Percentiles rank a stretch among this genome's conserved stretches.
phyloP scores from a whole-genome alignment of 1,140 invertebrate species.

The Drosophila punjabiensis region DNA sequence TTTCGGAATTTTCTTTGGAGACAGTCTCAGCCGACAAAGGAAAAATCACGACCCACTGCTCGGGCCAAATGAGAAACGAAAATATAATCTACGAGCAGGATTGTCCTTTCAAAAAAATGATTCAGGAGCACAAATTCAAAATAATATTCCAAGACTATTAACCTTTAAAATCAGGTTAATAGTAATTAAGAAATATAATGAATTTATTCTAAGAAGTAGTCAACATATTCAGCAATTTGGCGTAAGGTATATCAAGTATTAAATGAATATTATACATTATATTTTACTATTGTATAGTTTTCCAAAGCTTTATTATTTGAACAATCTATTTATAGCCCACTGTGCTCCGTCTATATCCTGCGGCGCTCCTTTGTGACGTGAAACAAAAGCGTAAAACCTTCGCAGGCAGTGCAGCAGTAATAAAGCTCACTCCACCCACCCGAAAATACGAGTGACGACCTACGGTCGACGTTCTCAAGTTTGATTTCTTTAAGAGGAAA shows the following conservation, averaged over 20 bases:
- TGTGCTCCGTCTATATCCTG: slow-evolving; percentile 36
- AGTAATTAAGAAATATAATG: not conserved
- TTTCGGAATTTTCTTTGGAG: slow-evolving; percentile 20
- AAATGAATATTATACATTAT: too few relatives aligned
- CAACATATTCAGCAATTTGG: not conserved
- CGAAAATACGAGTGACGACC: slow-evolving; percentile 7
- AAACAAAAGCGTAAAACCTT: slow-evolving; percentile 53
- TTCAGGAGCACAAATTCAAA: not conserved
- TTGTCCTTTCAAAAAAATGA: not conserved
- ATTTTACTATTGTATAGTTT: not conserved
- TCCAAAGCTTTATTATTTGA: not conserved
- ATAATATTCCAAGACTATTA: not conserved
- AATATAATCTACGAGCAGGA: not conserved
- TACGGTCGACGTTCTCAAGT: slow-evolving; percentile 34
- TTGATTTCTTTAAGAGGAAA: slow-evolving; percentile 56
- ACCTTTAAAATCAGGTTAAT: too few relatives aligned
- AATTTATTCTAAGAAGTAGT: not conserved
- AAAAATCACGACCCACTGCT: not conserved
- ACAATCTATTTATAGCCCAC: slow-evolving; percentile 1
- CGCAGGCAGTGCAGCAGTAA: slow-evolving; percentile 56
- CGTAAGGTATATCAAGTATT: too few relatives aligned
- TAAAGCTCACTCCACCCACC: slow-evolving; percentile 23
- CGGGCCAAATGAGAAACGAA: not conserved
- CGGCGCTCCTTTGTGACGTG: slow-evolving; percentile 44
- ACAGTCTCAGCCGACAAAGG: slow-evolving; percentile 1